Evolutionary conservation across 2,888 invertebrate species (phyloP), one percentile per base, ranked within the genome.

Genomic region (Apodemia hepburni): DNA sequence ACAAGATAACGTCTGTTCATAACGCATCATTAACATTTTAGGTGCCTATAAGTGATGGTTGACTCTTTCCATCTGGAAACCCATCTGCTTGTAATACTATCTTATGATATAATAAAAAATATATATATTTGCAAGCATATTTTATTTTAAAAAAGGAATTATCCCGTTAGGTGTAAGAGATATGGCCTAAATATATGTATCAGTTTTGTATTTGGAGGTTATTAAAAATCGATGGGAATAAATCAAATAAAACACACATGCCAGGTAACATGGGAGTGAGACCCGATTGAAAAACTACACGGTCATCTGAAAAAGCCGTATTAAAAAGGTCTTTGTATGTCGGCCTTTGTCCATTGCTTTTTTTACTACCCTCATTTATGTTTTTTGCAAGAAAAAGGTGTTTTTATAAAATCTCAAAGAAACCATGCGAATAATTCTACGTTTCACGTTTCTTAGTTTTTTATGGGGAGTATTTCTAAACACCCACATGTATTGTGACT

Each of bases 371-470:
- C 87, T 81, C 82, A 85, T 87, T 81, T 82, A 79, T 79, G 74
- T 75, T 86, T 90, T 89, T 72, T 91, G 78, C 72, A 79, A 47
- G 45, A 87, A 88, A 88, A 89, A 87, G 85, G 82, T 78, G 72
- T 78, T 86, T 87, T 82, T 89, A 85, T 86, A 84, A 82, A 78
- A 85, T 83, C 80, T 87, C 82, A 84, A 85, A 87, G 80, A 87
- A 85, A 84, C 88, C 88, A 90, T 85, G 91, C 91, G 87, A 91
- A 90, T 91, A 90, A 91, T 91, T 89, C 87, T 81, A 79, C 85
- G 90, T 87, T 89, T 91, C 89, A 82, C 85, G 87, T 91, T 91
- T 85, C 89, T 81, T 77, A 78, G 77, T 79, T 84, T 86, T 79
- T 80, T 76, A 70, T 69, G 65, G 68, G 69, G 71, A 73, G 75